These are phyloP conservation scores for Beaufortia kweichowensis DNA, from an alignment of 2,113 vertebrate species.

Conservation along the genomic window DNA sequence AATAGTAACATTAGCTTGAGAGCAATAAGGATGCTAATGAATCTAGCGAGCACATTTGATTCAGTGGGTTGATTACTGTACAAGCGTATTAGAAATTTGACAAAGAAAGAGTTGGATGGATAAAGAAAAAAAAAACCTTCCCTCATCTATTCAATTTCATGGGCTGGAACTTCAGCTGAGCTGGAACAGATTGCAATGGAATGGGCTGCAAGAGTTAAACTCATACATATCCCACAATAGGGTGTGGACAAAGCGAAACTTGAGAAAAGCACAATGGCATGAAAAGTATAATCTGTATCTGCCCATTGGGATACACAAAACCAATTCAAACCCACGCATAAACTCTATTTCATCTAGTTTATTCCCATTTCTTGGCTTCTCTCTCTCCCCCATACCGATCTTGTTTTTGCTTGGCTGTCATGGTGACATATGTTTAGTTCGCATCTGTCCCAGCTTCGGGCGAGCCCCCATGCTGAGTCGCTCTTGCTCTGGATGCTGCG, in stretches of 20 bases:
- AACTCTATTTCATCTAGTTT: neutral
- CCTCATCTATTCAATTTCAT: conserved; percentile 51
- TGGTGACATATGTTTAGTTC: conserved; percentile 59
- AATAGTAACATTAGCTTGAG: too few relatives aligned
- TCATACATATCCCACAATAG: conserved; percentile 27
- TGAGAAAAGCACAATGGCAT: conserved; percentile 23
- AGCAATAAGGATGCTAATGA: too few relatives aligned
- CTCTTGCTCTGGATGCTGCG: conserved; percentile 51
- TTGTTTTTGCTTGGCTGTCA: conserved; percentile 49
- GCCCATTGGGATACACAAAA: neutral
- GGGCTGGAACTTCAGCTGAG: conserved; percentile 52
- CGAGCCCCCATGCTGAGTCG: conserved; percentile 42
- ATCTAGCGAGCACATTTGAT: neutral
- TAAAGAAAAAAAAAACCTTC: neutral
- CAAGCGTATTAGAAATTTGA: conserved; percentile 17
- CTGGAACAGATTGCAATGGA: conserved; percentile 54
- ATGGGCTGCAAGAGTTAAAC: conserved; percentile 50
- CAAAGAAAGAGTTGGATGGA: conserved; percentile 18
- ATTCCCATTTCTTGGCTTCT: neutral
- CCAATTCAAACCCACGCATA: neutral
- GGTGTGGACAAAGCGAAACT: conserved; percentile 4
- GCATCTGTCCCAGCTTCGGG: conserved; percentile 38
- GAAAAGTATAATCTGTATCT: conserved; percentile 27
- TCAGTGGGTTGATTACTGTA: conserved; percentile 18
- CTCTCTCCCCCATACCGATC: neutral